Conservation (phyloP, 1,140 invertebrate genomes). For the Philopotamus ludificatus region DNA sequence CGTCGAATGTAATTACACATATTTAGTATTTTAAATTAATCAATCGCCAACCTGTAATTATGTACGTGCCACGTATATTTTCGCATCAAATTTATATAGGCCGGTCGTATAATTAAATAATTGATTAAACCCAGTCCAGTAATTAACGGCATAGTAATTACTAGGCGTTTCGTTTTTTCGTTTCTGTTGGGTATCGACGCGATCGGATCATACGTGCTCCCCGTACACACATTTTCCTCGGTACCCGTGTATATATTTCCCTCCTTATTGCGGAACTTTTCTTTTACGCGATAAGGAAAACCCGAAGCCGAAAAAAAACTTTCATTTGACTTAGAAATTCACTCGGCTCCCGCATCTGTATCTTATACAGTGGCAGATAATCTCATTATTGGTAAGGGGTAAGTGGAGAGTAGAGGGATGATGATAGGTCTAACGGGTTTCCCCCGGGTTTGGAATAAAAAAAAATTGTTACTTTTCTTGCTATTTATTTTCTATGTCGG, state of each 20-base stretch:
- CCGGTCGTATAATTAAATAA: too few relatives aligned
- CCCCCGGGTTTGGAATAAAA: constrained; percentile 9
- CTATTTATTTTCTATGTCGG: constrained; percentile 11
- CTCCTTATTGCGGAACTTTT: constrained; percentile 14
- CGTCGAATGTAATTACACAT: too few relatives aligned
- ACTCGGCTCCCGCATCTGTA: constrained; percentile 16
- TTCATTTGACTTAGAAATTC: constrained; percentile 31
- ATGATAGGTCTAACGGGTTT: constrained; percentile 26
- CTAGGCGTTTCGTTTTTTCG: too few relatives aligned
- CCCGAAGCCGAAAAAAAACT: constrained; percentile 21
- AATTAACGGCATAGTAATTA: too few relatives aligned
- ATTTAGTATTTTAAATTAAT: too few relatives aligned
- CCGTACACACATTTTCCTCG: too few relatives aligned
- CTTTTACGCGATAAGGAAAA: constrained; percentile 21
- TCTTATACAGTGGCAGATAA: constrained; percentile 22
- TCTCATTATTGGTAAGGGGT: constrained; percentile 25
- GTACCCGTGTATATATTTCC: not conserved
- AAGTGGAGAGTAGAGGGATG: constrained; percentile 26
- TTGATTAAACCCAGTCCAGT: too few relatives aligned
- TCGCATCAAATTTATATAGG: too few relatives aligned
- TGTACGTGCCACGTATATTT: too few relatives aligned
- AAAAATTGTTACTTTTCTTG: constrained; percentile 12
- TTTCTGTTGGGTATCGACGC: too few relatives aligned
- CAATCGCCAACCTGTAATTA: too few relatives aligned
- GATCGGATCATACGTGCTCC: too few relatives aligned